These are phyloP conservation scores for Emberiza fucata DNA, from an alignment of 2,113 vertebrate species.

Conservation along the genomic window DNA sequence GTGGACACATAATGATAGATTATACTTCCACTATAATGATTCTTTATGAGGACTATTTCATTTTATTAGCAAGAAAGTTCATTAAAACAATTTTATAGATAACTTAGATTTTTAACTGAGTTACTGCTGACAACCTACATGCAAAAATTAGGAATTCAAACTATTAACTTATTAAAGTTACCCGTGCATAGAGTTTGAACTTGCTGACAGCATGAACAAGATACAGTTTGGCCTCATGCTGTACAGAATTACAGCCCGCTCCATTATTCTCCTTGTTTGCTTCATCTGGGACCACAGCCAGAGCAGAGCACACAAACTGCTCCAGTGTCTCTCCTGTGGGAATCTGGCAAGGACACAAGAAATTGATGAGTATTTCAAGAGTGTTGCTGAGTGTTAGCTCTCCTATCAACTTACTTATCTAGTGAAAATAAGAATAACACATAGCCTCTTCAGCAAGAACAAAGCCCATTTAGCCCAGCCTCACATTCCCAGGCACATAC, in stretches of 20 bases:
- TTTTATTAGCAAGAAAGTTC: background rate
- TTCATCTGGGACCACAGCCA: constrained; percentile 6
- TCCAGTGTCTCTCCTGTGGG: constrained; percentile 48
- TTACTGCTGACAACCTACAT: background rate
- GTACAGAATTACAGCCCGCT: background rate
- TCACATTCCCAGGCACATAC: background rate
- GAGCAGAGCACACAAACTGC: constrained; percentile 47
- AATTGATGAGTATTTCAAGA: background rate
- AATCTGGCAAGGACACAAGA: constrained; percentile 39
- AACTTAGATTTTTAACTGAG: background rate
- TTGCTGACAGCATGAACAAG: constrained; percentile 50
- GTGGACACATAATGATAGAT: background rate
- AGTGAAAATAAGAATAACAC: background rate
- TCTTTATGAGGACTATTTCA: background rate
- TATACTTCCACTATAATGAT: background rate
- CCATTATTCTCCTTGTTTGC: background rate
- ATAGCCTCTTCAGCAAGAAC: background rate
- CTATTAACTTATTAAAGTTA: background rate
- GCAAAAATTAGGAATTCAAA: background rate
- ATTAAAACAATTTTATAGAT: background rate
- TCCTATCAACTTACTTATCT: constrained; percentile 2
- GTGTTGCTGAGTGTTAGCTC: background rate
- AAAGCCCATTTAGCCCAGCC: background rate
- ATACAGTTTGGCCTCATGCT: constrained; percentile 33
- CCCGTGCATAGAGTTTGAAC: constrained; percentile 41